phyloP scores from a whole-genome alignment of 2,113 vertebrate species.

The Spea bombifrons region DNA sequence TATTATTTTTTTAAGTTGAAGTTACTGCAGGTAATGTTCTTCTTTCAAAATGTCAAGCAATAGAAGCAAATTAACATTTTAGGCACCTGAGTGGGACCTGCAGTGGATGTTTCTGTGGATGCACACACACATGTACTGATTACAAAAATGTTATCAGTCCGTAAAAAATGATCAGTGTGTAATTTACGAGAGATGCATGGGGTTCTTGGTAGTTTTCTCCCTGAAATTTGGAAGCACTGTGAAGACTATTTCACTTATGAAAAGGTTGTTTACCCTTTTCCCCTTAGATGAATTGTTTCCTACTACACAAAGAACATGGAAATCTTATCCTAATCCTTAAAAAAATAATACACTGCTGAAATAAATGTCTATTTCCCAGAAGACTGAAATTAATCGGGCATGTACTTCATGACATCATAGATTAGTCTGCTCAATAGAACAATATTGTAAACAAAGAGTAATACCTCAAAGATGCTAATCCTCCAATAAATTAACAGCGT shows the following conservation, averaged over 20 bases:
- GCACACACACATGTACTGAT: too few relatives aligned
- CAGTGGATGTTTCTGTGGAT: too few relatives aligned
- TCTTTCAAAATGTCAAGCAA: too few relatives aligned
- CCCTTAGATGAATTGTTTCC: constrained; percentile 26
- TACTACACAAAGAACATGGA: neutral
- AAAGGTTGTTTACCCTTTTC: neutral
- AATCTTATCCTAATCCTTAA: constrained; percentile 16
- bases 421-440: constrained; percentile 42
- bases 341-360: accelerated
- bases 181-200: constrained; percentile 7
- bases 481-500: constrained; percentile 18
- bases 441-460: constrained; percentile 39
- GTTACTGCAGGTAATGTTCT: too few relatives aligned
- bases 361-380: constrained; percentile 35
- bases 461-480: constrained; percentile 20
- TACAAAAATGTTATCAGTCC: too few relatives aligned
- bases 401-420: constrained; percentile 42
- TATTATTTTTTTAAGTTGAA: too few relatives aligned
- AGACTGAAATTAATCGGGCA: constrained; percentile 13
- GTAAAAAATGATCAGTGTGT: neutral
- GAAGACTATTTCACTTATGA: constrained; percentile 21
- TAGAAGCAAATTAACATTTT: too few relatives aligned
- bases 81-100: too few relatives aligned
- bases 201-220: constrained; percentile 19
- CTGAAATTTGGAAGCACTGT: constrained; percentile 17